phyloP scores from a whole-genome alignment of 1,140 invertebrate species.

The Hesperophylax magnus region DNA sequence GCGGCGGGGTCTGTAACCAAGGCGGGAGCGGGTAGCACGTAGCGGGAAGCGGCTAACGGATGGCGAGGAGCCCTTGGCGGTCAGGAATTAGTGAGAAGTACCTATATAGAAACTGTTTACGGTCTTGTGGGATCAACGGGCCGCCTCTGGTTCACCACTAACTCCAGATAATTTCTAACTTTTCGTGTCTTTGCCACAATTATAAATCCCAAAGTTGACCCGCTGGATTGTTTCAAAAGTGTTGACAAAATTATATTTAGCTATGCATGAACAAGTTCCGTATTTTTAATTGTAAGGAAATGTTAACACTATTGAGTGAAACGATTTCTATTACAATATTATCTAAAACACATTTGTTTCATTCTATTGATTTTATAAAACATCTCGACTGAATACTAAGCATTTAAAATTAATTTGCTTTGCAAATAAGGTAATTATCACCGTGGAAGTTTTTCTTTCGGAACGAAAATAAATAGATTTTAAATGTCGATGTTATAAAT shows the following conservation, averaged over 20 bases:
- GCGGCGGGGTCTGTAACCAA: too few relatives aligned
- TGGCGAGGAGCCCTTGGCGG: slow-evolving; percentile 1
- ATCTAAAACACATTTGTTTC: not conserved
- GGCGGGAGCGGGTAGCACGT: too few relatives aligned
- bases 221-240: not conserved
- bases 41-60: not conserved
- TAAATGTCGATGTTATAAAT: slow-evolving; percentile 25
- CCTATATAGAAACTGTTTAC: slow-evolving; percentile 35
- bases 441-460: not conserved
- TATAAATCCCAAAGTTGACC: slow-evolving; percentile 3
- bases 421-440: slow-evolving; percentile 29
- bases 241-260: too few relatives aligned
- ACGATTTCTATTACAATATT: too few relatives aligned
- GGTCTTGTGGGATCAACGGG: slow-evolving; percentile 23
- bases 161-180: slow-evolving; percentile 28
- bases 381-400: not conserved
- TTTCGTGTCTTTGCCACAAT: slow-evolving; percentile 31
- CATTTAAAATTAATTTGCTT: slow-evolving; percentile 28
- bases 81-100: slow-evolving; percentile 31
- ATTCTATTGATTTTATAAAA: not conserved
- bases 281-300: too few relatives aligned
- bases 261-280: too few relatives aligned
- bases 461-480: not conserved
- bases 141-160: slow-evolving; percentile 3
- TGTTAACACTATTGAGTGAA: too few relatives aligned